Percentiles rank a stretch among this genome's conserved stretches.
Evolutionary conservation across 2,797 vertebrate species (phyloP).

Genomic region (Simalia tracyae): DNA sequence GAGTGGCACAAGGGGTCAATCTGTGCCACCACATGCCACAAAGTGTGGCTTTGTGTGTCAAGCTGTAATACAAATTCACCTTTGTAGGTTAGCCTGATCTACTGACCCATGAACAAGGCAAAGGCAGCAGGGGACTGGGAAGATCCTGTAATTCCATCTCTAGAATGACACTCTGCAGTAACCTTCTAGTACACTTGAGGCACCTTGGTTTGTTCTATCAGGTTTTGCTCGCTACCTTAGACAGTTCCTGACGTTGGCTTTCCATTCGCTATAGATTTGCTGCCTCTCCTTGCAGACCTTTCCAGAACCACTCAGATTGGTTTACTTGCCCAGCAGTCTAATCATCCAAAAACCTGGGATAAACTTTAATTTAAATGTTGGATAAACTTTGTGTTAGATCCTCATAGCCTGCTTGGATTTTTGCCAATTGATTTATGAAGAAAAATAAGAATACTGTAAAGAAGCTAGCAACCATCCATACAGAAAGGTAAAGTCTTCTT

Average conservation of each 20-base stretch:
- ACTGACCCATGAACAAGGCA: background rate
- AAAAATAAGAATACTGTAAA: too few species aligned
- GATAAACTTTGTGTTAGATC: too few species aligned
- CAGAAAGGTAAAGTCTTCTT: too few species aligned
- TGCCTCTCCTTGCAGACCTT: background rate
- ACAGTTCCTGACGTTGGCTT: background rate
- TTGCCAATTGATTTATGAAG: too few species aligned
- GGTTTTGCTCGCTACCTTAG: too few species aligned
- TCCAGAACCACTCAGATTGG: background rate
- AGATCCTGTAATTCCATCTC: background rate
- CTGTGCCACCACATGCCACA: background rate
- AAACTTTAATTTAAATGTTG: background rate
- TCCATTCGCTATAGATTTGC: background rate
- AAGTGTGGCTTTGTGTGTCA: background rate
- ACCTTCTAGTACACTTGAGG: background rate
- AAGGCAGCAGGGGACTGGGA: background rate
- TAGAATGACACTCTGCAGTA: background rate
- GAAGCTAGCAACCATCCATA: too few species aligned
- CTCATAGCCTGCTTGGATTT: too few species aligned
- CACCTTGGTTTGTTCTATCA: background rate
- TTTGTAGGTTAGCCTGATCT: background rate
- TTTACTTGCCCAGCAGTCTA: background rate
- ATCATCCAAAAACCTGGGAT: background rate
- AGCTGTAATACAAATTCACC: background rate
- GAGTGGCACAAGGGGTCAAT: background rate